A percentile compares a stretch with the other conserved stretches of the same genome.
Evolutionary conservation across 2,113 vertebrate genomes (phyloP).

Genomic region (Leuciscus idus): DNA sequence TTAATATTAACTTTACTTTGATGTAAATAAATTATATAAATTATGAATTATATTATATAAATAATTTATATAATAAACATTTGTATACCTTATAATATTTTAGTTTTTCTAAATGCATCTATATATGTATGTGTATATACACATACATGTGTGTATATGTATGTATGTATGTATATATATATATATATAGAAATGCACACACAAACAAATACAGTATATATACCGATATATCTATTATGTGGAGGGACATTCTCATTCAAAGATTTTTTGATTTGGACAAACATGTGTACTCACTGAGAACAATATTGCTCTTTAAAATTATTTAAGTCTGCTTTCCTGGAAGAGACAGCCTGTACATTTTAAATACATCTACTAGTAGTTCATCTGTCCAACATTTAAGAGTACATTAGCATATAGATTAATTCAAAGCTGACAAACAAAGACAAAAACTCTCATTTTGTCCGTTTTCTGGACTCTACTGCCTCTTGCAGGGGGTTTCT

Average conservation of each 20-base stretch:
- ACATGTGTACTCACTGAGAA: neutral
- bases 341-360: neutral
- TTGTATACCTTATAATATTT: no score
- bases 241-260: no score
- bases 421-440: neutral
- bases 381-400: neutral
- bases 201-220: no score
- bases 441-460: slow-evolving; percentile 1
- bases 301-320: neutral
- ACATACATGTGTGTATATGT: no score
- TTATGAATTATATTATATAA: no score
- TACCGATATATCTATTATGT: no score
- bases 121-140: no score
- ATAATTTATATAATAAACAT: no score
- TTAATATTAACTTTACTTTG: neutral
- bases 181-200: no score
- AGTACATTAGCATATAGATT: neutral
- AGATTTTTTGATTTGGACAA: neutral
- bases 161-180: no score
- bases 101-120: no score
- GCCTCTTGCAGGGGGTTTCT: slow-evolving; percentile 32
- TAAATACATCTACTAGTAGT: neutral
- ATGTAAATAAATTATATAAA: neutral
- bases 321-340: neutral
- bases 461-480: slow-evolving; percentile 2